Percentiles rank a stretch among this genome's conserved stretches.
These are phyloP conservation scores for Stegodyphus mimosarum DNA, from an alignment of 1,140 invertebrate genomes.

Conservation along the genomic window DNA sequence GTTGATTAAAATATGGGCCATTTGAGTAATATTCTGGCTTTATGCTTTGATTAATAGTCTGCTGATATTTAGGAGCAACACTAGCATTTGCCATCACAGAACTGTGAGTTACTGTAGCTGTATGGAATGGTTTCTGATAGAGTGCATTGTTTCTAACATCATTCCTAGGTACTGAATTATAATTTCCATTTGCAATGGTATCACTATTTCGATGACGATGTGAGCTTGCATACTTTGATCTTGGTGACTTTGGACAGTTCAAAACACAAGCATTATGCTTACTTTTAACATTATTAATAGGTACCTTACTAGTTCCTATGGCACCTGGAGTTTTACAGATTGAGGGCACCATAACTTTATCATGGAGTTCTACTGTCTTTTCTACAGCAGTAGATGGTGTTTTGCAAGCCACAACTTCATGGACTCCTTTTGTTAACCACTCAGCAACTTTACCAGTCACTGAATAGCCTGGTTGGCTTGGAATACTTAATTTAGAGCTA, in stretches of 20 bases:
- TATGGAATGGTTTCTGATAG: constrained; percentile 49
- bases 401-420: constrained; percentile 56
- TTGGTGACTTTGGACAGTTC: constrained; percentile 24
- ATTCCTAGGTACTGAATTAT: neutral
- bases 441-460: constrained; percentile 51
- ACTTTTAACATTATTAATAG: constrained; percentile 37
- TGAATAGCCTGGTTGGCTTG: constrained; percentile 26
- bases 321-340: constrained; percentile 49
- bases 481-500: constrained; percentile 42
- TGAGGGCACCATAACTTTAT: constrained; percentile 55
- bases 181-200: constrained; percentile 10
- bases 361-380: constrained; percentile 48
- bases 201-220: constrained; percentile 38
- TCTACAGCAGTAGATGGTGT: constrained; percentile 37
- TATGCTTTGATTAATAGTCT: constrained; percentile 19
- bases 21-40: constrained; percentile 39
- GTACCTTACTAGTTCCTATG: constrained; percentile 43
- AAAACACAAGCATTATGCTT: constrained; percentile 12
- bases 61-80: constrained; percentile 22
- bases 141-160: neutral
- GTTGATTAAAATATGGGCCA: constrained; percentile 47
- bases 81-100: constrained; percentile 24
- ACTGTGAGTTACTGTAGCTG: constrained; percentile 2
- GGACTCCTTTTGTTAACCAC: constrained; percentile 53
- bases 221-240: constrained; percentile 49